phyloP scores from a whole-genome alignment of 2,888 invertebrate genomes.

The Agrotis segetum region DNA sequence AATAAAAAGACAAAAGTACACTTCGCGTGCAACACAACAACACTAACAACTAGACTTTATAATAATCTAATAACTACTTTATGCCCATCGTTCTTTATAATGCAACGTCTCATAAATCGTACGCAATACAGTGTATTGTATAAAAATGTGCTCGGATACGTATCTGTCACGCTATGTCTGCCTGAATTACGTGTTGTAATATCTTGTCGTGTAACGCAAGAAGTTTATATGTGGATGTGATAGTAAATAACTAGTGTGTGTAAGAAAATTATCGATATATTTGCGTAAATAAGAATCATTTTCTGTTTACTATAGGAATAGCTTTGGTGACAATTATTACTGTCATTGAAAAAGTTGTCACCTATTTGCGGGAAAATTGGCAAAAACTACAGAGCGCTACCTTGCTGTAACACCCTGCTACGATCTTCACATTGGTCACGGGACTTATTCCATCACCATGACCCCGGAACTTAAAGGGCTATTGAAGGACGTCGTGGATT shows the following conservation, averaged over 20 bases:
- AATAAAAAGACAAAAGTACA: conserved; percentile 20
- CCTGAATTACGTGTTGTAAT: conserved; percentile 40
- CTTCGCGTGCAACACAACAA: conserved; percentile 24
- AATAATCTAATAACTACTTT: conserved; percentile 47
- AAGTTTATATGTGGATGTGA: conserved; percentile 1
- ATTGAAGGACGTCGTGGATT: no score
- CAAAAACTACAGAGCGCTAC: no score
- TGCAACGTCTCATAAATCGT: conserved; percentile 51
- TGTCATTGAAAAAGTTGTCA: no score
- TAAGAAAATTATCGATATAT: conserved; percentile 1
- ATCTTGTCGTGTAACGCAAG: conserved; percentile 27
- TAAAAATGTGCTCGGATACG: conserved; percentile 45
- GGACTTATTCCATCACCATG: no score
- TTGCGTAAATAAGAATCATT: not conserved
- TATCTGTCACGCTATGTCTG: conserved; percentile 49
- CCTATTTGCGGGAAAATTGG: no score
- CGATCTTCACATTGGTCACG: no score
- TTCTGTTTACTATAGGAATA: not conserved
- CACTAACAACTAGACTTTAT: conserved; percentile 35
- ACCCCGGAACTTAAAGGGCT: no score
- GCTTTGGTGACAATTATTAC: no score
- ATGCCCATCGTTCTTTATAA: conserved; percentile 29
- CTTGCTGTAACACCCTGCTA: no score
- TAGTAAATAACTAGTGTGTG: not conserved
- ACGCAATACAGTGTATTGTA: conserved; percentile 45